Conservation (phyloP, 2,888 invertebrate genomes). For the Andricus quercusramuli region DNA sequence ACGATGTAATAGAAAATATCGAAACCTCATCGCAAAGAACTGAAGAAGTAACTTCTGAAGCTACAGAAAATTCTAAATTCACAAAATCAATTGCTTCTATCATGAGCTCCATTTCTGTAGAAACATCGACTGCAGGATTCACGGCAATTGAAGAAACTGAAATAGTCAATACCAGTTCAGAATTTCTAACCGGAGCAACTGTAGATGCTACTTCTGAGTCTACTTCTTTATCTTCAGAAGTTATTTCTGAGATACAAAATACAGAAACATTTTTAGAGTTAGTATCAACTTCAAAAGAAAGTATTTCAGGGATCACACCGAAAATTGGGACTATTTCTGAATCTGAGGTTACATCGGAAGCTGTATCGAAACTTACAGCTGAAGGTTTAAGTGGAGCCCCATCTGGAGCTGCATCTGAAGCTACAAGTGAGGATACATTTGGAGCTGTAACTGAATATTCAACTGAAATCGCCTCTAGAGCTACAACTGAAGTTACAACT, state of each 20-base stretch:
- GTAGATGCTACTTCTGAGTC: background rate
- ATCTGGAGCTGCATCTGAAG: background rate
- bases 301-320: background rate
- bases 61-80: background rate
- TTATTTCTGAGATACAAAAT: background rate
- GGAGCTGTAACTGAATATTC: background rate
- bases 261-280: background rate
- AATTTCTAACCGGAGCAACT: background rate
- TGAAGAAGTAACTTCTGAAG: background rate
- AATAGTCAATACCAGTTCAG: background rate
- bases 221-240: background rate
- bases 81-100: background rate
- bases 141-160: background rate
- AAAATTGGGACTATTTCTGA: background rate
- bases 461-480: background rate
- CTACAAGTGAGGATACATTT: no score
- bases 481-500: background rate
- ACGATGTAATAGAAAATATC: background rate
- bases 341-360: background rate
- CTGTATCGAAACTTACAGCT: background rate
- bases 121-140: background rate
- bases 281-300: background rate
- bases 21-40: background rate
- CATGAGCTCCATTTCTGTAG: background rate
- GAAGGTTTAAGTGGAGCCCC: background rate